A percentile compares a stretch with the other conserved stretches of the same genome.
These are phyloP conservation scores for Drosophila dives DNA, from an alignment of 2,888 invertebrate genomes.

Conservation along the genomic window DNA sequence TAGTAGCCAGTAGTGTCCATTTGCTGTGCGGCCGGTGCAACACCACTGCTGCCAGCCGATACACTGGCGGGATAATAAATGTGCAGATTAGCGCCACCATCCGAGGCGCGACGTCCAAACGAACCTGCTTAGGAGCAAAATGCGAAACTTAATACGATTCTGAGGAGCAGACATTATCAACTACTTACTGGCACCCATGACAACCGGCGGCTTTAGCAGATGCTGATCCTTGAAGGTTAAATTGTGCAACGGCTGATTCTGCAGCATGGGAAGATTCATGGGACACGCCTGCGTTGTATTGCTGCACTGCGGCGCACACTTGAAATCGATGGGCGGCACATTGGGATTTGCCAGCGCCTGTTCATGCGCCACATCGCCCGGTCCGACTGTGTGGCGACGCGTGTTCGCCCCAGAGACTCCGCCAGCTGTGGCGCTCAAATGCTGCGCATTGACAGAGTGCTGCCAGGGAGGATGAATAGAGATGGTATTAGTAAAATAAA, in stretches of 20 bases:
- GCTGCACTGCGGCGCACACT: conserved; percentile 77
- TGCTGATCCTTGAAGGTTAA: conserved; percentile 97
- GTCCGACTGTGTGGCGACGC: conserved; percentile 96
- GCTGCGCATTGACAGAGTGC: conserved; percentile 75
- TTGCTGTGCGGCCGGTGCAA: conserved; percentile 57
- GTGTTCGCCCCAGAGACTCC: conserved; percentile 86
- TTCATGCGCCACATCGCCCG: conserved; percentile 94
- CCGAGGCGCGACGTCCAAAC: conserved; percentile 96
- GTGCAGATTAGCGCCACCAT: conserved; percentile 97
- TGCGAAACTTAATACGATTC: not conserved
- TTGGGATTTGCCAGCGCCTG: conserved; percentile 87
- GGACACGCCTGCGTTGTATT: conserved; percentile 86
- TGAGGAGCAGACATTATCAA: not conserved
- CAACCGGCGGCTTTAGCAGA: conserved; percentile 95
- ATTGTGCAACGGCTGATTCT: conserved; percentile 93
- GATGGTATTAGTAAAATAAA: not conserved
- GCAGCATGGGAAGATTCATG: conserved; percentile 92
- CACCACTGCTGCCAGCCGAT: conserved; percentile 75
- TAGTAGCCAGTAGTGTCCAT: conserved; percentile 72
- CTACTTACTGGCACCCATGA: conserved; percentile 91
- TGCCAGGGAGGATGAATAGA: not conserved
- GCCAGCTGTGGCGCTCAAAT: conserved; percentile 70
- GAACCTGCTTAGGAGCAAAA: conserved; percentile 85
- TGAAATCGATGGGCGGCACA: conserved; percentile 84
- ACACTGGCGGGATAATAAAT: conserved; percentile 87